phyloP scores from a whole-genome alignment of 1,140 invertebrate species.

The Hesperophylax magnus region DNA sequence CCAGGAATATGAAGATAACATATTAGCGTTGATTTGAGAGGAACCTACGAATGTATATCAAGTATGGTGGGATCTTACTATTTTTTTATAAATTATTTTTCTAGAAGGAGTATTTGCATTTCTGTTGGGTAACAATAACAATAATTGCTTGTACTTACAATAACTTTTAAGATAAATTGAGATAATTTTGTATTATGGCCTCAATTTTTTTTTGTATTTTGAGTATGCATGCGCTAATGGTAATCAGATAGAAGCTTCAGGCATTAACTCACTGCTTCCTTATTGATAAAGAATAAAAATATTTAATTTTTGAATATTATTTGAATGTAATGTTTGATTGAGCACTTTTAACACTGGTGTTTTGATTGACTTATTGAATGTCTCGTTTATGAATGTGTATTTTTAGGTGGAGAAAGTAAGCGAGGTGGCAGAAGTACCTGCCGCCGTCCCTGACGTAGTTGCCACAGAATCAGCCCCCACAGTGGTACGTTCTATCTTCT shows the following conservation, averaged over 20 bases:
- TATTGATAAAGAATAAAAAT: too few species aligned
- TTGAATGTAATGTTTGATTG: too few species aligned
- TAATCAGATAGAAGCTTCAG: neutral
- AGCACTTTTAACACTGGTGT: neutral
- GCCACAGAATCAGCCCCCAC: constrained; percentile 27
- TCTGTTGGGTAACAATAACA: constrained; percentile 17
- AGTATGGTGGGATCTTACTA: too few species aligned
- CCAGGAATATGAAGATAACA: too few species aligned
- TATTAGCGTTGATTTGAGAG: too few species aligned
- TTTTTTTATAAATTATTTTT: too few species aligned
- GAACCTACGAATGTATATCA: too few species aligned
- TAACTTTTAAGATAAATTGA: too few species aligned
- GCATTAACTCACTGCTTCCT: neutral
- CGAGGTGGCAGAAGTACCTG: constrained; percentile 32
- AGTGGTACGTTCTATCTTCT: constrained; percentile 33
- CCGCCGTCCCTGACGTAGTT: constrained; percentile 21
- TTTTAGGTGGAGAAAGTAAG: constrained; percentile 53
- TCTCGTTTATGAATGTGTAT: neutral
- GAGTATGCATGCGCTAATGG: constrained; percentile 4
- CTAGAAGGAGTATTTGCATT: constrained; percentile 19
- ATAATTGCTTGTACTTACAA: neutral
- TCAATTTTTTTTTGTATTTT: neutral
- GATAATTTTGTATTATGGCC: too few species aligned
- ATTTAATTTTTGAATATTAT: too few species aligned
- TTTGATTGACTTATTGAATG: neutral